These are phyloP conservation scores for Bombus breviceps DNA, from an alignment of 1,140 invertebrate genomes.

Conservation along the genomic window DNA sequence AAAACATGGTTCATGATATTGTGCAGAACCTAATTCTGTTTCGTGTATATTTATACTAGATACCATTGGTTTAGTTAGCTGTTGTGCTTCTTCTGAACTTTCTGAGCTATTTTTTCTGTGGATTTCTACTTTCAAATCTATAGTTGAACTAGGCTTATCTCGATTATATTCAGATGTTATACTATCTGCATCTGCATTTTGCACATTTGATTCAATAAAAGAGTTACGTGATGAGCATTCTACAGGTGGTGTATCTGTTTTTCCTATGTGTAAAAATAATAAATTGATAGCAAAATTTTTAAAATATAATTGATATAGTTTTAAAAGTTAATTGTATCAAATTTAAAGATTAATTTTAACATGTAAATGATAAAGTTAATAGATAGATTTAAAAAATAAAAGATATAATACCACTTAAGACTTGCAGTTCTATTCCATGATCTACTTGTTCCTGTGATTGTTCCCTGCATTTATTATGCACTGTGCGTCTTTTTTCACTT, in stretches of 20 bases:
- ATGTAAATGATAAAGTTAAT: background rate
- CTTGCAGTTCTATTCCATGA: conserved; percentile 91
- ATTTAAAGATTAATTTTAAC: background rate
- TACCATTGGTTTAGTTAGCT: conserved; percentile 74
- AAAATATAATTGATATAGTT: background rate
- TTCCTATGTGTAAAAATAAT: conserved; percentile 69
- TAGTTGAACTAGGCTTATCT: conserved; percentile 81
- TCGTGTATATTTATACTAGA: conserved; percentile 75
- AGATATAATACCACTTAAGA: conserved; percentile 83
- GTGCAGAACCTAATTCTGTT: conserved; percentile 72
- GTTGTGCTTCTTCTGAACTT: conserved; percentile 86
- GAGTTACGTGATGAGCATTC: conserved; percentile 86
- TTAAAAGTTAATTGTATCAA: background rate
- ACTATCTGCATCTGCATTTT: conserved; percentile 80
- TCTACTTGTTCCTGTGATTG: conserved; percentile 77
- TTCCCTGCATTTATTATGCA: conserved; percentile 75
- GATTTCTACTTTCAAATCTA: conserved; percentile 95
- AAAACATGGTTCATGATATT: conserved; percentile 71
- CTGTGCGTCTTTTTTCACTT: conserved; percentile 76
- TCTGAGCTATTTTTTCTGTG: conserved; percentile 95
- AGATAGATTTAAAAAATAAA: background rate
- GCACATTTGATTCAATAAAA: conserved; percentile 81
- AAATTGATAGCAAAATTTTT: background rate
- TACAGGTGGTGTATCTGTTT: conserved; percentile 83
- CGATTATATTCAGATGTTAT: conserved; percentile 81